Evolutionary conservation across 2,888 invertebrate genomes (phyloP), one percentile per base, ranked within the genome.

Genomic region (Plemyria rubiginata): DNA sequence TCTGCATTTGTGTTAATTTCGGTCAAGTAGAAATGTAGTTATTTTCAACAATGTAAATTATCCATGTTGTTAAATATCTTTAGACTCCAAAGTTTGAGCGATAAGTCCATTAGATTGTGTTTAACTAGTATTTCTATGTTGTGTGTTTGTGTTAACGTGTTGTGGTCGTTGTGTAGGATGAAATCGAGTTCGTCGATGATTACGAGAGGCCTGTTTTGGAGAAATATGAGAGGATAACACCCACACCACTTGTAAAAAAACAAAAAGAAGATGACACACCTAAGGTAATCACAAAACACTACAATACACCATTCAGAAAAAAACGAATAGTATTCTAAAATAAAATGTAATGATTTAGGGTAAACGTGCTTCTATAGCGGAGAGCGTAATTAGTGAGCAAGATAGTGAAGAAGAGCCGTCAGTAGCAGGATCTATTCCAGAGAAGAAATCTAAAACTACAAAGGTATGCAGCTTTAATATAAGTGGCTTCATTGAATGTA

Each of bases 161-260:
- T 79, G 88, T 89, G 87, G 66, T 85, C 73, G 86, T 88, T 87
- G 74, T 84, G 75, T 92, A 92, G 92, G 92, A 88, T 63, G 81
- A 82, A 81, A 76, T 92, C 82, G 92, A 93, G 79, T 93, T 93
- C 80, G 90, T 92, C 79, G 95, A 95, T 55, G 96, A 97, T 91
- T 97, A 97, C 86, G 96, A 96, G 82, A 94, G 96, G 76, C 95
- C 96, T 2, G 95, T 94, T 54, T 90, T 96, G 80, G 96, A 96
- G 86, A 95, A 94, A 87, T 96, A 95, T 77, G 95, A 96, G 88
- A 94, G 93, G 78, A 83, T 93, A 74, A 86, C 93, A 85, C 93
- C 93, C 54, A 93, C 93, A 78, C 93, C 93, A 75, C 84, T 92
- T 52, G 88, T 87, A 82, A 93, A 93, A 91, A 93, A 88, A 86